Base-by-base conservation (phyloP, 2,888 invertebrate species). In the Sicus ferrugineus region DNA sequence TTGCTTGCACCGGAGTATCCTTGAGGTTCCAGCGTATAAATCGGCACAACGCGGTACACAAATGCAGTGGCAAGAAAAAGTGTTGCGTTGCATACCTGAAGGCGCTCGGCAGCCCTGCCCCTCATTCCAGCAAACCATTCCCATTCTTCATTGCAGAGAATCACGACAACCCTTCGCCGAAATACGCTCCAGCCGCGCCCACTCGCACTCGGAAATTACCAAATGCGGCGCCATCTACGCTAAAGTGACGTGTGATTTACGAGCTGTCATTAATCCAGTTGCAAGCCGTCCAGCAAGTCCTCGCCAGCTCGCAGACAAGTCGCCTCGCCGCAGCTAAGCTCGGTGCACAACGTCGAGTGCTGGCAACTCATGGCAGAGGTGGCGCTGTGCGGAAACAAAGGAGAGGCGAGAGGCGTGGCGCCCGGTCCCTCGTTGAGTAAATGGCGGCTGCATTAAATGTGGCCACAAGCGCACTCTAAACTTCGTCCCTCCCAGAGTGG, bases 201-300 rank as follows among this genome's bases (percentile, higher is more conserved):
- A 23, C 63, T 61, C 42, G 30, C 31, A 9, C 61, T 26, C 56
- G 66, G 56, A 56, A 58, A 66, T 38, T 58, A 66, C 56, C 42
- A 58, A 66, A 56, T 65, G 54, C 54, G 30, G 38, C 34, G 38
- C 48, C 63, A 63, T 30, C 61, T 61, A 61, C 28, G 30, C 38
- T 19, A 16, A 21, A 19, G 16, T 56, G 67, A 72, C 72, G 62
- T 72, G 70, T 72, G 68, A 72, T 72, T 68, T 72, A 72, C 64
- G 70, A 59, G 68, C 65, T 68, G 72, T 70, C 72, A 70, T 72
- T 72, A 70, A 72, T 70, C 70, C 70, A 70, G 34, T 64, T 58
- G 46, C 61, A 38, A 52, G 52, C 50, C 46, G 63, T 9, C 11
- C 23, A 19, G 21, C n/a, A n/a, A n/a, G 11, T 19, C 46, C 46